These are phyloP conservation scores for Archocentrus centrarchus DNA, from an alignment of 2,113 vertebrate species.

Conservation along the genomic window DNA sequence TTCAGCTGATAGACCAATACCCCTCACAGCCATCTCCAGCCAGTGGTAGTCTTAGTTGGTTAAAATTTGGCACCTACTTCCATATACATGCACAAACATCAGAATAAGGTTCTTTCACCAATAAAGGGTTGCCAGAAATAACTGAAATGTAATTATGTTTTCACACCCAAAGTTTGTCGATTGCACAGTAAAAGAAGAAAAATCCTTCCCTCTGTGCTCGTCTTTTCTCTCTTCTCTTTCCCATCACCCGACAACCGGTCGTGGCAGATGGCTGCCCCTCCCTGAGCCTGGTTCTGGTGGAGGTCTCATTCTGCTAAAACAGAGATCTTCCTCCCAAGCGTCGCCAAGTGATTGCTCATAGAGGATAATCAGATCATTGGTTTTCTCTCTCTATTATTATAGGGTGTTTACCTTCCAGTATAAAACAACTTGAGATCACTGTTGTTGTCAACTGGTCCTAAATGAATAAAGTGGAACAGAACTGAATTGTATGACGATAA, in stretches of 20 bases:
- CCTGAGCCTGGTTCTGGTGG: not conserved
- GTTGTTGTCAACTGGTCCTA: not conserved
- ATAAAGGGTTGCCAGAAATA: not conserved
- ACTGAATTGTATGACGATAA: not conserved
- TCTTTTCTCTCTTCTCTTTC: not conserved
- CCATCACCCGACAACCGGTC: not conserved
- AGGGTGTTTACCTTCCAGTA: not conserved
- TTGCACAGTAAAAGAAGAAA: not conserved
- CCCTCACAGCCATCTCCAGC: not conserved
- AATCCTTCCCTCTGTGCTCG: not conserved
- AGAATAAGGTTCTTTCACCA: not conserved
- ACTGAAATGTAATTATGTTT: slow-evolving; percentile 4
- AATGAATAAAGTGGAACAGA: not conserved
- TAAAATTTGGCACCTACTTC: not conserved
- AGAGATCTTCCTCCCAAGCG: slow-evolving; percentile 9
- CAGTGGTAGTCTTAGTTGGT: not conserved
- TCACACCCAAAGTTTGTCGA: not conserved
- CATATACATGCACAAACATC: not conserved
- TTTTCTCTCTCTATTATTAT: not conserved
- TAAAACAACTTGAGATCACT: not conserved
- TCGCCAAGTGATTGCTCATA: slow-evolving; percentile 3
- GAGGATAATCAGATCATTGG: slow-evolving; percentile 5
- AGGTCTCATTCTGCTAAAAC: slow-evolving; percentile 6
- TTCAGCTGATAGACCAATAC: not conserved
- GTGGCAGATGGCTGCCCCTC: slow-evolving; percentile 13